Evolutionary conservation across 1,140 invertebrate genomes (phyloP).

Genomic region (Leptinotarsa lineolata): DNA sequence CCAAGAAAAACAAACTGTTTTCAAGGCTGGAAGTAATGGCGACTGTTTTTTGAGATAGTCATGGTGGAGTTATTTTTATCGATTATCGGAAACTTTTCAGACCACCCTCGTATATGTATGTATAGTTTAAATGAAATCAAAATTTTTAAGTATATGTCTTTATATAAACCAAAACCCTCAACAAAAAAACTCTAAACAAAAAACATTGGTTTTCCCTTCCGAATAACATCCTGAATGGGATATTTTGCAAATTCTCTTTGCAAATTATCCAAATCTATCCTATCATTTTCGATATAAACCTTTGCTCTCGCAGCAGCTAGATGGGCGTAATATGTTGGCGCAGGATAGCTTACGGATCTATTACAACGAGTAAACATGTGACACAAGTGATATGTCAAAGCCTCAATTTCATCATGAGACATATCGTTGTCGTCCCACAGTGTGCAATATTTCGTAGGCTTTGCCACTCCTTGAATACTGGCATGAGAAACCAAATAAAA

Average conservation of each 20-base stretch:
- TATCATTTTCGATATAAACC: conserved; percentile 47
- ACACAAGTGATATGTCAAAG: conserved; percentile 83
- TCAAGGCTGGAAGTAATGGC: too few species aligned
- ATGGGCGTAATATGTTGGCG: conserved; percentile 94
- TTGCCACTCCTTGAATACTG: conserved; percentile 79
- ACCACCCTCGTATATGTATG: too few species aligned
- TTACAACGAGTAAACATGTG: conserved; percentile 88
- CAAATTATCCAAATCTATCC: conserved; percentile 42
- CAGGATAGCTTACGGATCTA: conserved; percentile 87
- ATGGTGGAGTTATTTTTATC: too few species aligned
- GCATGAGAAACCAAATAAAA: conserved; percentile 78
- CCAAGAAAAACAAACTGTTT: too few species aligned
- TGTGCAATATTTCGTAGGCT: conserved; percentile 86
- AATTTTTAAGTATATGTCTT: too few species aligned
- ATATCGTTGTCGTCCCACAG: conserved; percentile 81
- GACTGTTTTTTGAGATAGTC: too few species aligned
- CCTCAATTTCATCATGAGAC: conserved; percentile 76
- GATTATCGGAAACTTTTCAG: too few species aligned
- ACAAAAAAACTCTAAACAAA: conserved; percentile 47
- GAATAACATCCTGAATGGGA: conserved; percentile 42
- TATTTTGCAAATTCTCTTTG: conserved; percentile 35
- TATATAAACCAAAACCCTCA: neutral
- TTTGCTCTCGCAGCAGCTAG: conserved; percentile 80
- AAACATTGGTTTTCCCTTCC: conserved; percentile 49
- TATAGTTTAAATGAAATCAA: too few species aligned